Evolutionary conservation across 2,797 vertebrate species (phyloP).

Genomic region (Amphiprion clarkii): DNA sequence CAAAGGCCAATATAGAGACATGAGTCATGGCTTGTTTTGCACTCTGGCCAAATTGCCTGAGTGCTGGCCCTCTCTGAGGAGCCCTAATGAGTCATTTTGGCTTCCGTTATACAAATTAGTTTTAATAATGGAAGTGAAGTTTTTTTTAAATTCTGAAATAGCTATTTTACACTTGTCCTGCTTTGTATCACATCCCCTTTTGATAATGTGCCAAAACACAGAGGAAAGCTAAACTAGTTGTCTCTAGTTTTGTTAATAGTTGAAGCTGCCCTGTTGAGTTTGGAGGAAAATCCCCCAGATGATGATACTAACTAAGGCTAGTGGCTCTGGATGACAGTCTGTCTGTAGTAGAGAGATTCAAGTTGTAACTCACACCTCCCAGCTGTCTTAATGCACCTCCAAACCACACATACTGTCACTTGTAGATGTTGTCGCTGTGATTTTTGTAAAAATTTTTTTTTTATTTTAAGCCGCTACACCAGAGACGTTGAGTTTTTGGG

Average conservation of each 20-base stretch:
- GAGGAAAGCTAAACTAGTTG: background rate
- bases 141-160: background rate
- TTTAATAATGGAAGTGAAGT: background rate
- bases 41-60: slow-evolving; percentile 43
- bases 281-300: too few relatives aligned
- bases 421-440: too few relatives aligned
- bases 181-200: background rate
- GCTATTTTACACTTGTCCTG: background rate
- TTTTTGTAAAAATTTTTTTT: too few relatives aligned
- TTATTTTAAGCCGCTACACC: too few relatives aligned
- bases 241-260: slow-evolving; percentile 2
- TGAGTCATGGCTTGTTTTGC: slow-evolving; percentile 66
- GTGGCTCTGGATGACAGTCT: background rate
- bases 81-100: slow-evolving; percentile 14
- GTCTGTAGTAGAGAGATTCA: background rate
- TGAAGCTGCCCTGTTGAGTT: background rate
- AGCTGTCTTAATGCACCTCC: background rate
- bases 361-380: background rate
- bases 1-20: slow-evolving; percentile 60
- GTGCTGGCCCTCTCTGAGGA: slow-evolving; percentile 19
- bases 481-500: too few relatives aligned
- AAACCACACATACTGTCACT: too few relatives aligned
- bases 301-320: background rate
- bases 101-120: slow-evolving; percentile 1
- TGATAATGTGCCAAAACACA: background rate